These are phyloP conservation scores for Branchinecta lynchi DNA, from an alignment of 1,140 invertebrate genomes.

Conservation along the genomic window DNA sequence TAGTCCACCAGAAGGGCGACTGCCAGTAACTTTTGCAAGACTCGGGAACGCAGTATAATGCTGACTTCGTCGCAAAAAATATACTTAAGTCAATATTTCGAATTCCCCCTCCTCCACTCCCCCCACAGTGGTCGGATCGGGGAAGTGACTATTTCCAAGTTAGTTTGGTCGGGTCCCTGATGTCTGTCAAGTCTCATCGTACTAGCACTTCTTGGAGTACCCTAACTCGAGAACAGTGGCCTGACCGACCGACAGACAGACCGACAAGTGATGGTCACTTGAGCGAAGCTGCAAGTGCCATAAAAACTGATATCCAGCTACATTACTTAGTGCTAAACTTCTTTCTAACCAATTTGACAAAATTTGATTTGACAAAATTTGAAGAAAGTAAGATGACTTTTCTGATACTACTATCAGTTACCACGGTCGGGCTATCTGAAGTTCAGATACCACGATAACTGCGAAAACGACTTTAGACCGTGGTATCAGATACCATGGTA, in stretches of 20 bases:
- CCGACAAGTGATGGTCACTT: too few species aligned
- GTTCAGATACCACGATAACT: not conserved
- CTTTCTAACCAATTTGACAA: too few species aligned
- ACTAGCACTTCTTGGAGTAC: too few species aligned
- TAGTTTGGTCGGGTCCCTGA: not conserved
- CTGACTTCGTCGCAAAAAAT: conserved; percentile 1
- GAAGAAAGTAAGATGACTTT: not conserved
- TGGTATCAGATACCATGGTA: too few species aligned
- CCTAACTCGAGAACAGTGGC: too few species aligned
- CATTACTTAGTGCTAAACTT: too few species aligned
- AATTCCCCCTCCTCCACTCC: not conserved
- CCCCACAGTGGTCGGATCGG: not conserved
- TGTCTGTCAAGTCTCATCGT: not conserved
- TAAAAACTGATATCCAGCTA: too few species aligned
- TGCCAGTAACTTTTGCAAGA: conserved; percentile 4
- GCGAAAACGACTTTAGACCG: too few species aligned
- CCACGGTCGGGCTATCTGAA: not conserved
- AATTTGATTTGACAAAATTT: too few species aligned
- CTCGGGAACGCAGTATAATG: conserved; percentile 4
- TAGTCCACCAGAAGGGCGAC: conserved; percentile 8
- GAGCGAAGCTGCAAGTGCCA: too few species aligned
- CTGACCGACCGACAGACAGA: too few species aligned
- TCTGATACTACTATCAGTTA: not conserved
- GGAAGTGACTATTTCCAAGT: too few species aligned
- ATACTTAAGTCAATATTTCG: not conserved